phyloP scores from a whole-genome alignment of 2,888 invertebrate genomes.

The Synergus umbraculus region DNA sequence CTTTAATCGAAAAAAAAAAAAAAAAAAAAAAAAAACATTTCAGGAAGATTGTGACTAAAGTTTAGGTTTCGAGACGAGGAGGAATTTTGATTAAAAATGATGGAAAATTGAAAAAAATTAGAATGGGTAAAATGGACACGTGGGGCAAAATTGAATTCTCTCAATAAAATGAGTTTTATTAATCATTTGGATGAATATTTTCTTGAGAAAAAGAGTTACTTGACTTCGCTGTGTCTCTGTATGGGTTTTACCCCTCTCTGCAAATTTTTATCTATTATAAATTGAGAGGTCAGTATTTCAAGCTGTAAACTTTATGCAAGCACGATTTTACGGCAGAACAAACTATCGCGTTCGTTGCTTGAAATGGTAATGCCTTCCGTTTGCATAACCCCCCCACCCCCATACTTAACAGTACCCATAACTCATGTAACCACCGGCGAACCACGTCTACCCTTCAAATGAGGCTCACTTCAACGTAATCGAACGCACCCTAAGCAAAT shows the following conservation, averaged over 20 bases:
- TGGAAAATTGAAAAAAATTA: too few species aligned
- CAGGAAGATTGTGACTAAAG: neutral
- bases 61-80: too few species aligned
- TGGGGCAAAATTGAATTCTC: too few species aligned
- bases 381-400: slow-evolving; percentile 65
- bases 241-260: too few species aligned
- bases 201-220: neutral
- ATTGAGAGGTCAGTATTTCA: slow-evolving; percentile 59
- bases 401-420: slow-evolving; percentile 62
- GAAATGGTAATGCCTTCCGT: slow-evolving; percentile 71
- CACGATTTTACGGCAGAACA: slow-evolving; percentile 66
- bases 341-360: slow-evolving; percentile 65
- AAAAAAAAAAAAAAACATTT: neutral
- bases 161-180: too few species aligned
- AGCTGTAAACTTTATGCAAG: slow-evolving; percentile 64
- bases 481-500: slow-evolving; percentile 11
- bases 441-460: slow-evolving; percentile 49
- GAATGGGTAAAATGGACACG: neutral
- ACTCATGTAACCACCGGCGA: slow-evolving; percentile 60
- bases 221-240: neutral
- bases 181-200: too few species aligned
- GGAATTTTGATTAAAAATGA: too few species aligned
- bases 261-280: neutral
- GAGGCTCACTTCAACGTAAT: slow-evolving; percentile 1
- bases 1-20: neutral